Evolutionary conservation across 2,888 invertebrate species (phyloP), one percentile per base, ranked within the genome.

Genomic region (Pachydiplax longipennis): DNA sequence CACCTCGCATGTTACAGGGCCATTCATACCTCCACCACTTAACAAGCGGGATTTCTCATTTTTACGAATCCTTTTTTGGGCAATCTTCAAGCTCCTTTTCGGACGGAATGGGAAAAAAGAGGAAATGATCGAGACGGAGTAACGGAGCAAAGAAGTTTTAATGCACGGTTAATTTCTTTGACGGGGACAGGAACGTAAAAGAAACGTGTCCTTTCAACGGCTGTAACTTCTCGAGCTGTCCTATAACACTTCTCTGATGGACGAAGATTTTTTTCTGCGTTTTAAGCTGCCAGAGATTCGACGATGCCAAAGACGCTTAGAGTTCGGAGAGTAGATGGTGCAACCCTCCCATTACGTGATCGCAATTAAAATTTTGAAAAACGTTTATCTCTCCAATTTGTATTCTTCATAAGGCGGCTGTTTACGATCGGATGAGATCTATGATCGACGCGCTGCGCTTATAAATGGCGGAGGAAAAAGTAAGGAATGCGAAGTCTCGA

Each of bases 1-100:
- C 83, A 31, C 58, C 83, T 58, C 83, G 58, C 58, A 53, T 58
- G 53, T 58, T 87, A 31, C 37, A 65, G 65, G n/a, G 58, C 87
- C 87, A 87, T 87, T 87, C 87, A 87, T 61, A 87, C 87, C 87
- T 87, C 37, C 37, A 37, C 65, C 87, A 61, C 87, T 87, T 87
- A 87, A 87, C 61, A 87, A 87, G 40, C 37, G 61, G 87, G 37
- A 37, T 15, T 87, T 87, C 37, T 61, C 31, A 35, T 87, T 87
- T 53, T 81, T n/a, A n/a, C 80, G 22, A 44, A 18, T 81, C 37
- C 12, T 82, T 87, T 87, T 61, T 37, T 22, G 87, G 37, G 35
- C 87, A 48, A 53, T 53, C 53, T n/a, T 61, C 37, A 10, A 8
- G 35, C 61, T n/a, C 22, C 37, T n/a, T 48, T 48, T 44, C n/a